A percentile compares a stretch with the other conserved stretches of the same genome.
Evolutionary conservation across 2,113 vertebrate species (phyloP).

Genomic region (Eudyptes chrysolophus): DNA sequence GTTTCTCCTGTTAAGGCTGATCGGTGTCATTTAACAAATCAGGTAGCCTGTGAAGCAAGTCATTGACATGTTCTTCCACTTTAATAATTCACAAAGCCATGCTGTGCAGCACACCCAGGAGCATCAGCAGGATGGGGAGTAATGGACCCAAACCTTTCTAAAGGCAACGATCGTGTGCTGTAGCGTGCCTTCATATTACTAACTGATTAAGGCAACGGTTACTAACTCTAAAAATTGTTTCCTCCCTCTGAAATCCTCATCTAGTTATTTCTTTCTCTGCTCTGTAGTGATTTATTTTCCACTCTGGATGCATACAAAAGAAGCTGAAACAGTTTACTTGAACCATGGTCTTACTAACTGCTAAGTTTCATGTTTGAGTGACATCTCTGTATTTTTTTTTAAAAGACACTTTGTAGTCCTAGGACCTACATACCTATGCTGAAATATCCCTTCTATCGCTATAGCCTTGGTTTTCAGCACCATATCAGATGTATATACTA

Average conservation of each 20-base stretch:
- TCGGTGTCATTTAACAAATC: neutral
- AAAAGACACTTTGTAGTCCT: neutral
- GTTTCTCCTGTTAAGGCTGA: neutral
- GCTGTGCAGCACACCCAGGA: neutral
- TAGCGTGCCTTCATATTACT: neutral
- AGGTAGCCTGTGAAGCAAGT: neutral
- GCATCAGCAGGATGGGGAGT: neutral
- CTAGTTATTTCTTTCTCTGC: neutral
- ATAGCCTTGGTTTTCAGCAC: neutral
- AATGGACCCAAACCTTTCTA: neutral
- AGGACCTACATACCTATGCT: neutral
- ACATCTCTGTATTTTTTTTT: neutral
- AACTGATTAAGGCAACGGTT: neutral
- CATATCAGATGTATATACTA: neutral
- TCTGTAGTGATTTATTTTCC: constrained; percentile 1
- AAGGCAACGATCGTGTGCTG: neutral
- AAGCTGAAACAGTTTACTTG: neutral
- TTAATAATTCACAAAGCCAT: neutral
- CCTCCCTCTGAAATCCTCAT: neutral
- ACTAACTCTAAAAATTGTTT: neutral
- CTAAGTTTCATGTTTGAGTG: neutral
- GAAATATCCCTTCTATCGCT: neutral
- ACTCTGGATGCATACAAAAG: neutral
- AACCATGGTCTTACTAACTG: neutral
- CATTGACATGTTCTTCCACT: neutral